Evolutionary conservation across 2,888 invertebrate genomes (phyloP).

Genomic region (Cheilosia variabilis): DNA sequence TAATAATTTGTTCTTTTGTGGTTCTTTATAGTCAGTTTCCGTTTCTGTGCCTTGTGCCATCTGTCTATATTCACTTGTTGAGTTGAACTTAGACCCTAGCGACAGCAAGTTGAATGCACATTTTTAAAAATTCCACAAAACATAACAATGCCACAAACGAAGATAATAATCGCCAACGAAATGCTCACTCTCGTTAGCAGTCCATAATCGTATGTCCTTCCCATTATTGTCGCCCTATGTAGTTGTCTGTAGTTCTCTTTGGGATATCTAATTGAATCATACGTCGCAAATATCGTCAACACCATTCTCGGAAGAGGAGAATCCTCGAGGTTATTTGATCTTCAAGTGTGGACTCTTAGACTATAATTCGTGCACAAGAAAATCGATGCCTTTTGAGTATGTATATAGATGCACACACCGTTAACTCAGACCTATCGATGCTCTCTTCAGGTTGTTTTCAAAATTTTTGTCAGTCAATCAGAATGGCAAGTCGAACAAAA

Average conservation of each 20-base stretch:
- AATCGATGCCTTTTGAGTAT: constrained; percentile 54
- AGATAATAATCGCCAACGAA: too few relatives aligned
- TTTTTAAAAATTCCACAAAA: too few relatives aligned
- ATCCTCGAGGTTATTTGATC: constrained; percentile 65
- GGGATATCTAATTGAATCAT: constrained; percentile 59
- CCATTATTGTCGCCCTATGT: not conserved
- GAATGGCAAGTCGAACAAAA: constrained; percentile 69
- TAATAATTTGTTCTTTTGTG: too few relatives aligned
- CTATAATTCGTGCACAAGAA: constrained; percentile 26
- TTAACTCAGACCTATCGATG: not conserved
- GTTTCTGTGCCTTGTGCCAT: too few relatives aligned
- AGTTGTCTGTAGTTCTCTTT: constrained; percentile 7
- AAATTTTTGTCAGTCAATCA: constrained; percentile 72
- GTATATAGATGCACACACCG: not conserved
- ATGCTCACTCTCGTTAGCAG: too few relatives aligned
- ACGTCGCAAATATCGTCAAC: constrained; percentile 60
- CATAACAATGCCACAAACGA: too few relatives aligned
- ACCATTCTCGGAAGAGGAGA: constrained; percentile 35
- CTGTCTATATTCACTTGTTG: too few relatives aligned
- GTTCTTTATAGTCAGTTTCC: too few relatives aligned
- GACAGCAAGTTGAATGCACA: too few relatives aligned
- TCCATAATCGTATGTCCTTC: not conserved
- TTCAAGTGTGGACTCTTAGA: constrained; percentile 46
- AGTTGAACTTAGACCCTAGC: too few relatives aligned
- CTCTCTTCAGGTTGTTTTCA: constrained; percentile 37